Evolutionary conservation across 2,113 vertebrate species (phyloP).

Genomic region (Osmerus mordax): DNA sequence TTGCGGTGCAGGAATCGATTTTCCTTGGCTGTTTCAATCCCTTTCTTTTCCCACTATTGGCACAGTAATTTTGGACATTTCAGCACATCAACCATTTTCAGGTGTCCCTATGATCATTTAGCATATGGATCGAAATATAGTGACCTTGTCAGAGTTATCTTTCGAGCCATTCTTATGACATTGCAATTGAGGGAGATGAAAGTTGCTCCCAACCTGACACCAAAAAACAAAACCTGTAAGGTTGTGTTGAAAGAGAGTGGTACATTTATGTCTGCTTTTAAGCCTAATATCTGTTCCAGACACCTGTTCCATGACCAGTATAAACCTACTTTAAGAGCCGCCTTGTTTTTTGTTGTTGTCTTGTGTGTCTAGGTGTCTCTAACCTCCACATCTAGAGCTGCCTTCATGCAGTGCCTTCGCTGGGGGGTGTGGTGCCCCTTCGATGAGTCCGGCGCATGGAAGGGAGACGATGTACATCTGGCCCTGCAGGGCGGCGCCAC

Average conservation of each 20-base stretch:
- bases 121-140: neutral
- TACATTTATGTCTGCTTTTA: too few relatives aligned
- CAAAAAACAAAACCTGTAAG: too few relatives aligned
- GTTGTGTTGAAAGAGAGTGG: too few relatives aligned
- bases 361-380: constrained; percentile 60
- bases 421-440: constrained; percentile 84
- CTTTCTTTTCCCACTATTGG: neutral
- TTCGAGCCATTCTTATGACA: too few relatives aligned
- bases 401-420: constrained; percentile 80
- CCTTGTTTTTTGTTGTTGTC: neutral
- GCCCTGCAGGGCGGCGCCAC: constrained; percentile 74
- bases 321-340: neutral
- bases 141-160: too few relatives aligned
- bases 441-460: constrained; percentile 21
- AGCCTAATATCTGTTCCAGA: too few relatives aligned
- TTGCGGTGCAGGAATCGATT: neutral
- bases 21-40: constrained; percentile 6
- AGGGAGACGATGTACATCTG: constrained; percentile 64
- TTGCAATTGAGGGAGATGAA: too few relatives aligned
- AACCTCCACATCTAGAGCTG: constrained; percentile 51
- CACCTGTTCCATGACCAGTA: too few relatives aligned
- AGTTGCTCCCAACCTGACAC: too few relatives aligned
- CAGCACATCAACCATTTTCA: constrained; percentile 8
- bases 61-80: neutral
- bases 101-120: neutral